Evolutionary conservation across 2,888 invertebrate genomes (phyloP), one percentile per base, ranked within the genome.

Genomic region (Graphium colonna): DNA sequence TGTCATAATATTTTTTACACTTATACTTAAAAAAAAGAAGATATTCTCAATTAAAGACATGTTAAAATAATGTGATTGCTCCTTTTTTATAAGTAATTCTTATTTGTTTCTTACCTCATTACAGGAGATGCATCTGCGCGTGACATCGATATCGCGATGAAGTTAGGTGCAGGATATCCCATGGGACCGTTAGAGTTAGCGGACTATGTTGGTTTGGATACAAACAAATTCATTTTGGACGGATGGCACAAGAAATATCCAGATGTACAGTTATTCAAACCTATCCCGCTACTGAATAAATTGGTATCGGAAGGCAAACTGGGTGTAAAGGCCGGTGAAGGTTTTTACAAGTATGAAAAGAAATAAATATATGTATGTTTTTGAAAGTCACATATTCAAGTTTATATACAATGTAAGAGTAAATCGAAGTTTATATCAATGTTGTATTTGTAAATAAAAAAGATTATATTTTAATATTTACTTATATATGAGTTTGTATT

Each of bases 71-170:
- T n/a, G n/a, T n/a, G n/a, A n/a, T n/a, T n/a, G n/a, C n/a, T n/a
- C n/a, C n/a, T n/a, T n/a, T n/a, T n/a, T n/a, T 21, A 21, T 13
- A 18, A 26, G 28, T 8, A 21, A 42, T 42, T 42, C 17, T 16
- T 13, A 33, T 5, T 54, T 48, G 53, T 53, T 33, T 33, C n/a
- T 10, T 33, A 9, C 8, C 5, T 28, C 8, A 28, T 33, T n/a
- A 38, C 68, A 92, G 93, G 93, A 21, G 94, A 94, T 75, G 94
- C 94, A 0, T 90, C 93, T 2, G 91, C 93, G 0, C 80, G 90
- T 57, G 97, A 97, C 77, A 95, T 97, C 54, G 97, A 97, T 69
- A 93, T 91, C 8, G 97, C 96, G 0, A 97, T 97, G 97, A 97
- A 96, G 76, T 84, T 97, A 1, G 97, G 97, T 4, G 96, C 96